Evolutionary conservation across 2,888 invertebrate species (phyloP), one percentile per base, ranked within the genome.

Genomic region (Falcaria lacertinaria): DNA sequence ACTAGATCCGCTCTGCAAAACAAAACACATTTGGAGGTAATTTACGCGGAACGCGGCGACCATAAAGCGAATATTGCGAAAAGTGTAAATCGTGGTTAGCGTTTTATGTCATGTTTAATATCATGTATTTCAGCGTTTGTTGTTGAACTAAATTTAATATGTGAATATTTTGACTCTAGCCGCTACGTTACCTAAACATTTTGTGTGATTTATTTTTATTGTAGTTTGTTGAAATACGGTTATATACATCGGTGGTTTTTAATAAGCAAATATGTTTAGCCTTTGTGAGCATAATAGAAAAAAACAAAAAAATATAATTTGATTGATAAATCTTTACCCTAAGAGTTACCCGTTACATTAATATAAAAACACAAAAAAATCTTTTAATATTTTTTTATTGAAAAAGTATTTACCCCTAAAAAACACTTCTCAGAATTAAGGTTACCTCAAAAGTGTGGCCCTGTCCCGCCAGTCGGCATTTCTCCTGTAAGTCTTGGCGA

Each of bases 391-490:
- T n/a, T n/a, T n/a, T n/a, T n/a, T n/a, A n/a, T n/a, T n/a, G n/a
- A n/a, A n/a, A n/a, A n/a, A n/a, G n/a, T n/a, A n/a, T n/a, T n/a
- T n/a, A n/a, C 19, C 3, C 19, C 4, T 19, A 5, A 19, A 19
- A 4, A 4, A 19, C 19, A 19, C 5, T 4, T 4, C 4, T 7
- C n/a, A 11, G 17, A 35, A 17, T 37, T n/a, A n/a, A n/a, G n/a
- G 58, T 58, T 78, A 96, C 96, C 92, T 93, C 54, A 96, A 90
- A 17, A 96, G 83, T 0, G 94, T 91, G 55, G 95, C 94, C 52
- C 96, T 90, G 35, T 94, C 94, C 34, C 90, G 84, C 96, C 96
- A 96, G 64, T 95, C 95, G 40, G 91, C 90, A 69, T 96, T 96
- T 53, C 96, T 90, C 13, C 91, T 80, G 54, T 93, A 85, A 0